These are phyloP conservation scores for Silvanus unidentatus DNA, from an alignment of 2,888 invertebrate species.

Conservation along the genomic window DNA sequence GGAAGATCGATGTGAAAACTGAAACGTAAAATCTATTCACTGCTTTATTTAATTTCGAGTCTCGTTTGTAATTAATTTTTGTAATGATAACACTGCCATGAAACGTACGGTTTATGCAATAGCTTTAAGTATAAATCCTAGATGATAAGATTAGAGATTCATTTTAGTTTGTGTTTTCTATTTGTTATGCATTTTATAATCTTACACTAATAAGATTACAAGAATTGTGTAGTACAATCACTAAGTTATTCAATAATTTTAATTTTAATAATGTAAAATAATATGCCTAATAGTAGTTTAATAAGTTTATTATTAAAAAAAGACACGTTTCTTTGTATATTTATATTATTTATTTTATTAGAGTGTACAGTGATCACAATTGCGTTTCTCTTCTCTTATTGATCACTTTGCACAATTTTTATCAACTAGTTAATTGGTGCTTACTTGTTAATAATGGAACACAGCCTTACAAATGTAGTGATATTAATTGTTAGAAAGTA, in stretches of 20 bases:
- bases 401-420: background rate
- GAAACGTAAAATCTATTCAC: background rate
- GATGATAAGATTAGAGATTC: background rate
- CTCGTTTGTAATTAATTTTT: background rate
- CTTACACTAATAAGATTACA: slow-evolving; percentile 22
- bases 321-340: too few relatives aligned
- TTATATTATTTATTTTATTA: too few relatives aligned
- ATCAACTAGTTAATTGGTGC: too few relatives aligned
- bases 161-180: too few relatives aligned
- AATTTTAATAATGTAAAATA: slow-evolving; percentile 8
- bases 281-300: background rate
- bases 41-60: background rate
- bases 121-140: background rate
- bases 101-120: too few relatives aligned
- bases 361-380: too few relatives aligned
- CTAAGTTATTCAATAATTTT: slow-evolving; percentile 21
- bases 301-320: background rate
- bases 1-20: background rate
- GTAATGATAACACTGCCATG: background rate
- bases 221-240: slow-evolving; percentile 39
- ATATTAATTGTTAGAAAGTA: too few relatives aligned
- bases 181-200: background rate
- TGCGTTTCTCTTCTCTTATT: background rate
- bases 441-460: too few relatives aligned
- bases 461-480: too few relatives aligned